Base-by-base conservation (phyloP, 2,888 invertebrate genomes). In the Hipparchia sbordonii region DNA sequence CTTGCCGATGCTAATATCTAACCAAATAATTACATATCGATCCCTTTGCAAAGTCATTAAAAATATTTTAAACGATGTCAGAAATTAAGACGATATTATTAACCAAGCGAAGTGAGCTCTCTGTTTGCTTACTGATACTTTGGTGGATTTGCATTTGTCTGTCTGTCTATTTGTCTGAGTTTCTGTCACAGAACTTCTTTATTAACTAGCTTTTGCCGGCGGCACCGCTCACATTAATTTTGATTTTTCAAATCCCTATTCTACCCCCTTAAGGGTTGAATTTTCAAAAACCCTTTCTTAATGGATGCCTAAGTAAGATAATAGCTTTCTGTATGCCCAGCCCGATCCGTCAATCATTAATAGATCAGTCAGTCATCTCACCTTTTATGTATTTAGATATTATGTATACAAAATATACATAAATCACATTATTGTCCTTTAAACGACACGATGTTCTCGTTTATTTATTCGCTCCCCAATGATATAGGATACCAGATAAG, bases 1-100 rank as follows among this genome's bases (percentile, higher is more conserved):
- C 83, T 86, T 72, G 74, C 73, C 13, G 13, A 57, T 23, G 57
- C 57, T 72, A 74, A 76, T 74, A 69, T 73, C 71, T 66, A 72
- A 71, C 46, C 10, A 62, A 69, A 71, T 52, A 51, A 65, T 65
- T 65, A 65, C 46, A 63, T 57, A 57, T 72, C 68, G 71, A 72
- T 66, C 72, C 52, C 57, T 54, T 59, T 66, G 46, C 52, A 68
- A 73, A 71, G 72, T 71, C 72, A 74, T 82, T 52, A 13, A 12
- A 65, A 60, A 12, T 60, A 60, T 4, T 33, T 39, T 5, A 10
- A 60, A 33, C 4, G 9, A 39, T 23, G 51, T 65, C 33, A 6
- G 9, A 63, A 63, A 51, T 51, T 63, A 51, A 51, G 13, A 23
- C 46, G 6, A 23, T 12, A 13, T 48, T 61, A 61, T 45, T 61